Evolutionary conservation across 2,797 vertebrate genomes (phyloP).

Genomic region (Pitangus sulphuratus): DNA sequence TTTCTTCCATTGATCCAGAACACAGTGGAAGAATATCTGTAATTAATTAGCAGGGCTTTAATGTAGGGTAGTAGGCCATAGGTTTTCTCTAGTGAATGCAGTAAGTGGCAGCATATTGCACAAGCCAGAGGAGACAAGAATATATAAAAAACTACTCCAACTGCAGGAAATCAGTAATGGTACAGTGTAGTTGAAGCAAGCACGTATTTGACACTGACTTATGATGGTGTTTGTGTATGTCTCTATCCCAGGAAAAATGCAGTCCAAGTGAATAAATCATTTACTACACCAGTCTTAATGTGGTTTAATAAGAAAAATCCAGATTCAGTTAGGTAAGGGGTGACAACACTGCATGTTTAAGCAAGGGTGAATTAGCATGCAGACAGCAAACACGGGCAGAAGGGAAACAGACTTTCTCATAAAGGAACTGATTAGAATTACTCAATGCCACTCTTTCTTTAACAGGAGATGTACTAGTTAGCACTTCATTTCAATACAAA

Average conservation of each 20-base stretch:
- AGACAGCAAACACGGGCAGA: constrained; percentile 48
- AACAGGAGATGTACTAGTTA: constrained; percentile 52
- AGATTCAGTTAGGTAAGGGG: not conserved
- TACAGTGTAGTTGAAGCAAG: not conserved
- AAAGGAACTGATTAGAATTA: constrained; percentile 48
- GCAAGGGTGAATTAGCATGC: constrained; percentile 59
- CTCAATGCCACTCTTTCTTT: constrained; percentile 19
- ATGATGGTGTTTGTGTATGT: not conserved
- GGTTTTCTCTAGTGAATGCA: constrained; percentile 4
- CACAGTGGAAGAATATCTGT: constrained; percentile 39
- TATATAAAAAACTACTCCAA: not conserved
- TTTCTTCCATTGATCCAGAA: not conserved
- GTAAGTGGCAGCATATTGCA: not conserved
- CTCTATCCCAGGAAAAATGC: not conserved
- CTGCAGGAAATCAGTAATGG: not conserved
- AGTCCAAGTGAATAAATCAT: not conserved
- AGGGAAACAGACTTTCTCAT: constrained; percentile 57
- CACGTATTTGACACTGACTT: not conserved
- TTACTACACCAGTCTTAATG: not conserved
- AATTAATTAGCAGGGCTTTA: constrained; percentile 47
- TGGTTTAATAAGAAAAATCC: not conserved
- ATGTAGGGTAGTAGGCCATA: constrained; percentile 36
- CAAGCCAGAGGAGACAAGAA: not conserved
- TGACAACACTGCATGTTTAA: not conserved
- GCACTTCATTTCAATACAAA: constrained; percentile 40